Base-by-base conservation (phyloP, 2,888 invertebrate species). In the Andricus quercusramuli region DNA sequence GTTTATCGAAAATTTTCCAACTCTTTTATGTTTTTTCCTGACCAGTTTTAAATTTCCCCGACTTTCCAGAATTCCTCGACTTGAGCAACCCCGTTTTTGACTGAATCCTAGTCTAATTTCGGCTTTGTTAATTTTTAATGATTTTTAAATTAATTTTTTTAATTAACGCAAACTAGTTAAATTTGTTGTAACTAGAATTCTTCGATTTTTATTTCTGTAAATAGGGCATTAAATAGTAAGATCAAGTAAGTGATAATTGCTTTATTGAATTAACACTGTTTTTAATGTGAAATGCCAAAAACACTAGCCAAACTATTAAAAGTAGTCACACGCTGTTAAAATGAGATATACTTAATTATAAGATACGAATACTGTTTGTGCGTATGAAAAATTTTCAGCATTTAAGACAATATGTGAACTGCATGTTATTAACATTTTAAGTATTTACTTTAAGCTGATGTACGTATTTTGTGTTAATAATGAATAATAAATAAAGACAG, bases 401-500 rank as follows among this genome's bases (percentile, higher is more conserved):
- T 37, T 1, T 67, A 37, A 13, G n/a, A n/a, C 20, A 32, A 67
- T 37, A 37, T 67, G 41, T n/a, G 20, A 67, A 41, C 20, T 70
- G 17, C 25, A 47, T 51, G 47, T 51, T 68, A 67, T 37, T n/a
- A 67, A 11, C n/a, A 62, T 64, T 67, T n/a, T 70, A 78, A 78
- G 68, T 22, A 77, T 77, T 66, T 77, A 67, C 65, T 80, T 80
- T 76, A 79, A 68, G 32, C 22, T 64, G n/a, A 47, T 17, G 29
- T 65, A 37, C 32, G n/a, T 51, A 51, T 76, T 74, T 68, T 62
- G 51, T 32, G 47, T 32, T 22, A 66, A 1, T 32, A 68, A 29
- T 66, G 32, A 62, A 59, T 51, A 65, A 80, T 62, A 56, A 80
- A 80, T 59, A 56, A 64, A 80, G 51, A 44, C 41, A 67, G 62